These are phyloP conservation scores for Gallinago undulata DNA, from an alignment of 2,113 vertebrate species.

Conservation along the genomic window DNA sequence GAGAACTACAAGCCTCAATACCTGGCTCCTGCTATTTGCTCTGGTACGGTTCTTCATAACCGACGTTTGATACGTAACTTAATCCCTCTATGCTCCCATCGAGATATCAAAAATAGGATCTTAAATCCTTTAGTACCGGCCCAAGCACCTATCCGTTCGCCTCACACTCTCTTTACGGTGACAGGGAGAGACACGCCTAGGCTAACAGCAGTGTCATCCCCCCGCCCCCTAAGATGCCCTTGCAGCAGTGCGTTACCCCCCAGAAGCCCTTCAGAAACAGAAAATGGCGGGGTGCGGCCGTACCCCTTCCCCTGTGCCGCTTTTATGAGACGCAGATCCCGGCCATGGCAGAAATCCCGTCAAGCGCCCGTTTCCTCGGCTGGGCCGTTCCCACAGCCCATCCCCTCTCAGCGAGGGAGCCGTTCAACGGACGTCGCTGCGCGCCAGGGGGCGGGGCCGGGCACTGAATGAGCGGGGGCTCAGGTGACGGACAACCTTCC, in stretches of 20 bases:
- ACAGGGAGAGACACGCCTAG: fast-evolving
- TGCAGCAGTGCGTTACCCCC: fast-evolving
- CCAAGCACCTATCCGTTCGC: neutral
- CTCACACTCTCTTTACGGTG: fast-evolving
- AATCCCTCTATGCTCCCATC: neutral
- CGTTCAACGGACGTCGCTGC: neutral
- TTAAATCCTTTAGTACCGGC: too few relatives aligned
- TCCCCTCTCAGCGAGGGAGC: too few relatives aligned
- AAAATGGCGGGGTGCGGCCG: fast-evolving
- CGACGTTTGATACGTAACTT: neutral
- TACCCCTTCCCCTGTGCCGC: fast-evolving
- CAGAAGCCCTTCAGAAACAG: fast-evolving
- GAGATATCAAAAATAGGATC: neutral
- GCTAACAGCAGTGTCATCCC: fast-evolving
- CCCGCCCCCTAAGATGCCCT: fast-evolving
- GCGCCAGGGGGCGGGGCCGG: neutral
- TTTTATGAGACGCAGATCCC: fast-evolving
- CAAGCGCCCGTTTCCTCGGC: fast-evolving
- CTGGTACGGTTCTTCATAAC: neutral
- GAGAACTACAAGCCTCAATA: fast-evolving
- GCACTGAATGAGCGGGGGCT: too few relatives aligned
- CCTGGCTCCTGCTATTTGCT: neutral
- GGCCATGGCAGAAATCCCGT: fast-evolving
- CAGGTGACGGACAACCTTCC: neutral
- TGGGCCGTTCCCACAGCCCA: fast-evolving